A percentile compares a stretch with the other conserved stretches of the same genome.
These are phyloP conservation scores for Chaetorhynchus papuensis DNA, from an alignment of 2,113 vertebrate genomes.

Conservation along the genomic window DNA sequence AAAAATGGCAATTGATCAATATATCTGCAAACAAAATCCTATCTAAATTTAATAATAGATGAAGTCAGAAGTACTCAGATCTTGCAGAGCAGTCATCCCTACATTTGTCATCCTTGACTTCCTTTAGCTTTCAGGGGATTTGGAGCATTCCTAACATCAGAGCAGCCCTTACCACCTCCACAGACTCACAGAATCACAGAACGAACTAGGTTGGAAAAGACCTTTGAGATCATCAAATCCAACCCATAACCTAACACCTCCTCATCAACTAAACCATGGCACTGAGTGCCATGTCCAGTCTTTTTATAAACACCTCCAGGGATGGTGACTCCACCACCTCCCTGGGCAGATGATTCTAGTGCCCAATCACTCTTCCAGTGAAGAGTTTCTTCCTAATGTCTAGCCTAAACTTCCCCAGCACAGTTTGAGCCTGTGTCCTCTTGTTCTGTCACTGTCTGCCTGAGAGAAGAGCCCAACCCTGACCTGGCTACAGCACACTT, in stretches of 20 bases:
- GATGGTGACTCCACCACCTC: not conserved
- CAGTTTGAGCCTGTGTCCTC: not conserved
- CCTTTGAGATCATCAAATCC: not conserved
- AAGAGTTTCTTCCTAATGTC: not conserved
- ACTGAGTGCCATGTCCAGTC: not conserved
- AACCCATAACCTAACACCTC: too few relatives aligned
- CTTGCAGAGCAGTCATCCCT: not conserved
- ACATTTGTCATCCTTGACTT: not conserved
- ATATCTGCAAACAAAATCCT: not conserved
- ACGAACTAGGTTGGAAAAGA: not conserved
- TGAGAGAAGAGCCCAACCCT: rapidly evolving
- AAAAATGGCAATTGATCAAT: not conserved
- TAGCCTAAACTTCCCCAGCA: not conserved
- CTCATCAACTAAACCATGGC: not conserved
- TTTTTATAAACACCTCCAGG: not conserved
- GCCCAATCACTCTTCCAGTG: not conserved
- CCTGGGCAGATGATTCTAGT: not conserved
- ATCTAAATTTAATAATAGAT: not conserved
- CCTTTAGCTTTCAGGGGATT: not conserved
- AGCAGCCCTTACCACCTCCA: not conserved
- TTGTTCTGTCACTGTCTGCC: not conserved
- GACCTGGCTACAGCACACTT: not conserved
- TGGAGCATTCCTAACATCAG: not conserved
- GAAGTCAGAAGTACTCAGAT: not conserved
- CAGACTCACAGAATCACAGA: not conserved